phyloP scores from a whole-genome alignment of 2,113 vertebrate species.

The Empidonax alnorum region DNA sequence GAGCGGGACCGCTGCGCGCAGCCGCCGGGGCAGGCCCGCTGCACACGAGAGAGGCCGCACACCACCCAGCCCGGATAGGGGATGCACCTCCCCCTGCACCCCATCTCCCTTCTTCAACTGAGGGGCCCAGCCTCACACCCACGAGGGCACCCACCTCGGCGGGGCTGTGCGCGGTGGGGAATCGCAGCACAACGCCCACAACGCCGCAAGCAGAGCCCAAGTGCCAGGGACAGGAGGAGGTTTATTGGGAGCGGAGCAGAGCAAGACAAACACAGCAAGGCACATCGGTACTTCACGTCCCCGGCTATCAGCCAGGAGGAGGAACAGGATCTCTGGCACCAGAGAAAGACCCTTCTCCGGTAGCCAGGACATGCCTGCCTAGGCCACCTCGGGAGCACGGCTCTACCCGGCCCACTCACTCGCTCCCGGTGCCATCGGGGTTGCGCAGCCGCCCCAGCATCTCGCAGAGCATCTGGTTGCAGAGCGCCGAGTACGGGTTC shows the following conservation, averaged over 20 bases:
- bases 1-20: neutral
- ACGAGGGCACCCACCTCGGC: rapidly evolving
- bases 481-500: constrained; percentile 94
- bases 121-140: neutral
- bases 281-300: rapidly evolving
- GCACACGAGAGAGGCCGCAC: rapidly evolving
- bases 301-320: neutral
- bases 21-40: rapidly evolving
- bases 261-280: neutral
- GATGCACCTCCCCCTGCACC: rapidly evolving
- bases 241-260: constrained; percentile 9
- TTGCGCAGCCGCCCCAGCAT: constrained; percentile 83
- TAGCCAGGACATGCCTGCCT: rapidly evolving
- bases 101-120: rapidly evolving
- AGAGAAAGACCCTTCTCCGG: rapidly evolving
- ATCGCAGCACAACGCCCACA: rapidly evolving
- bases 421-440: neutral
- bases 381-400: neutral
- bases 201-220: neutral
- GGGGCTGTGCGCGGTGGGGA: rapidly evolving
- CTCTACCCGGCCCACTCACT: neutral
- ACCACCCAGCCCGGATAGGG: rapidly evolving
- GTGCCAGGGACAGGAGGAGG: neutral
- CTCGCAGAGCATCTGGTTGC: constrained; percentile 92
- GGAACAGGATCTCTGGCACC: neutral